A percentile compares a stretch with the other conserved stretches of the same genome.
phyloP scores from a whole-genome alignment of 2,113 vertebrate genomes.

The Myotis davidii region DNA sequence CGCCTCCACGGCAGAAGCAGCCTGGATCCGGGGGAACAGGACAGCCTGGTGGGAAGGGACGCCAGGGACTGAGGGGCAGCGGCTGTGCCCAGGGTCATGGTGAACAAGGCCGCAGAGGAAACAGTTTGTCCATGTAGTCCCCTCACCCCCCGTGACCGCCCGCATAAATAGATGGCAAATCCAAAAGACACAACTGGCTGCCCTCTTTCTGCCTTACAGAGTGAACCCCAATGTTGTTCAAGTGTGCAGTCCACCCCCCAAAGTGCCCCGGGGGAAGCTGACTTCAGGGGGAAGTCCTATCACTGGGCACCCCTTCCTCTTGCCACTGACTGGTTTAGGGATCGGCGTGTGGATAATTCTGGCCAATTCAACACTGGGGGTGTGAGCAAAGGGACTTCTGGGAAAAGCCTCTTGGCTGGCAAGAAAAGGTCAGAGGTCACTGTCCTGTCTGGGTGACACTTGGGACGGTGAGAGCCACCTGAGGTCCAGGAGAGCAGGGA shows the following conservation, averaged over 20 bases:
- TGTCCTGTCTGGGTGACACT: background rate
- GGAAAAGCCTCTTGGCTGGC: background rate
- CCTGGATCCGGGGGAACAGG: fast-evolving
- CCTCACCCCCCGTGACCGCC: too few relatives aligned
- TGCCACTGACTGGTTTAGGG: background rate
- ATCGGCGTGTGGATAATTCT: background rate
- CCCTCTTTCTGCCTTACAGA: background rate
- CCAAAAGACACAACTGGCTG: too few relatives aligned
- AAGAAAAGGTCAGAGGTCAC: fast-evolving
- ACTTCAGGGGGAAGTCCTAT: background rate
- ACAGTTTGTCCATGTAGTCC: fast-evolving
- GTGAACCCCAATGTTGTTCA: background rate
- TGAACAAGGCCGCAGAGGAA: background rate
- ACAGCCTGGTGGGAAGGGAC: too few relatives aligned
- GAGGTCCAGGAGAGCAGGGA: background rate
- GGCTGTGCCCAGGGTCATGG: fast-evolving
- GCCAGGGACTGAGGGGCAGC: background rate
- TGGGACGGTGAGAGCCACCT: too few relatives aligned
- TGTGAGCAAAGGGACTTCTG: background rate
- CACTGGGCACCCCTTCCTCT: background rate
- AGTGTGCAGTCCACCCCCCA: too few relatives aligned
- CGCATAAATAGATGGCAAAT: background rate
- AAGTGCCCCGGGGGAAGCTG: fast-evolving
- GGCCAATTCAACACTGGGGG: background rate
- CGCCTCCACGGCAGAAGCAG: fast-evolving